Base-by-base conservation (phyloP, 2,113 vertebrate genomes). In the Monopterus albus region DNA sequence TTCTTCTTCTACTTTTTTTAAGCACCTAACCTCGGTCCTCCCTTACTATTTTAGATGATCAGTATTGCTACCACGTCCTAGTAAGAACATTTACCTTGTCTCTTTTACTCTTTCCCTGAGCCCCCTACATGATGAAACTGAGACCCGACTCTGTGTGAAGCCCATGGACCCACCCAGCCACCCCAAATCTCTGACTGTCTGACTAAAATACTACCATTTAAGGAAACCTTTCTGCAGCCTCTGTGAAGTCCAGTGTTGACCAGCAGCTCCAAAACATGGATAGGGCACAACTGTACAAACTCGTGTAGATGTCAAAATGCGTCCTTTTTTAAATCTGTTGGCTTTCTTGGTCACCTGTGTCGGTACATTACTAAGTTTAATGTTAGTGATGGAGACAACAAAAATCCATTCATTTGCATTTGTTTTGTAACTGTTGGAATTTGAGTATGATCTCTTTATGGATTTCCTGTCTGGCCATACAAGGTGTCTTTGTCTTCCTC, bases 401-500 rank as follows among this genome's bases (percentile, higher is more conserved):
- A 36, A 65, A 67, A 40, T 23, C 52, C 51, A 25, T 29, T 3
- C 18, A 13, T 0, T 7, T 46, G 26, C 57, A 45, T 26, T 31
- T 50, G 57, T 3, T 84, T 47, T 49, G 36, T 31, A 14, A 2
- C 8, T 66, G 55, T 51, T 8, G 1, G 33, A 71, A 56, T 38
- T 12, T 47, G 29, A 55, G 14, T 63, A 56, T 78, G 21, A 67
- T 55, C 47, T 69, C 70, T 72, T 15, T 40, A 51, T 81, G 28
- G 70, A 81, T 75, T 81, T 79, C 77, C 59, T 71, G 64, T 69
- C 49, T 21, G 35, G 33, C 58, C 29, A n/a, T 26, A 69, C 26
- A 49, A 74, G 26, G 46, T 29, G 6, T 51, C 20, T 31, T 31
- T 26, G 28, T 61, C 47, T 38, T 62, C 61, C 38, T 46, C 18